Evolutionary conservation across 2,113 vertebrate species (phyloP).

Genomic region (Syngnathus typhle): DNA sequence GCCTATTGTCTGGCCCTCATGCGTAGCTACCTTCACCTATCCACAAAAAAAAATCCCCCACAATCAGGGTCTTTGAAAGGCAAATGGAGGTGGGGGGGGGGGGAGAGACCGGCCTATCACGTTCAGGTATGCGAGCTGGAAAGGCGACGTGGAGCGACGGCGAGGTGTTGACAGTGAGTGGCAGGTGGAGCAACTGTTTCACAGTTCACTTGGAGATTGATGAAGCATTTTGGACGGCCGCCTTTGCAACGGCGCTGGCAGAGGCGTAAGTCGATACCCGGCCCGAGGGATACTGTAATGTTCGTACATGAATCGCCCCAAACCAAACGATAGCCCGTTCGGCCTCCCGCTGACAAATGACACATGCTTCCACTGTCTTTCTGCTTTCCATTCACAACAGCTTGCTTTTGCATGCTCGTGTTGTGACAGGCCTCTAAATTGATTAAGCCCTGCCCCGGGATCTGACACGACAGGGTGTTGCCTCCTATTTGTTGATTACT

Average conservation of each 20-base stretch:
- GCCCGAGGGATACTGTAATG: constrained; percentile 58
- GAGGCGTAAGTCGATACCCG: constrained; percentile 49
- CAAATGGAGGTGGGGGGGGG: not conserved
- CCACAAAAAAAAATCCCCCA: constrained; percentile 20
- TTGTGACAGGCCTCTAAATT: constrained; percentile 87
- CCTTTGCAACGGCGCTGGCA: constrained; percentile 33
- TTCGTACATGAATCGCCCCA: constrained; percentile 51
- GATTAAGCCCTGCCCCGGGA: constrained; percentile 78
- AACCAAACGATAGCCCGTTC: constrained; percentile 19
- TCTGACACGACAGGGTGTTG: constrained; percentile 81
- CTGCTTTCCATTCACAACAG: constrained; percentile 73
- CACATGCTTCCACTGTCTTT: constrained; percentile 66
- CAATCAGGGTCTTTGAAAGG: constrained; percentile 27
- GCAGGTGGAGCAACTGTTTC: constrained; percentile 63
- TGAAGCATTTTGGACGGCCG: constrained; percentile 66
- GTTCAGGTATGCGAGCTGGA: constrained; percentile 51
- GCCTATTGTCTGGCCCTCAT: constrained; percentile 34
- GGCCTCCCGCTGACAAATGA: constrained; percentile 66
- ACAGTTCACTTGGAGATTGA: constrained; percentile 66
- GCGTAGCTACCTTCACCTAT: constrained; percentile 21
- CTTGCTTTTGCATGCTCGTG: constrained; percentile 72
- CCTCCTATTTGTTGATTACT: constrained; percentile 99
- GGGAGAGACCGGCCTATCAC: constrained; percentile 34
- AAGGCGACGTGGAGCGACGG: constrained; percentile 58
- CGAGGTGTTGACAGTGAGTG: constrained; percentile 59